Conservation (phyloP, 2,113 vertebrate species). For the Mystacornis crossleyi region DNA sequence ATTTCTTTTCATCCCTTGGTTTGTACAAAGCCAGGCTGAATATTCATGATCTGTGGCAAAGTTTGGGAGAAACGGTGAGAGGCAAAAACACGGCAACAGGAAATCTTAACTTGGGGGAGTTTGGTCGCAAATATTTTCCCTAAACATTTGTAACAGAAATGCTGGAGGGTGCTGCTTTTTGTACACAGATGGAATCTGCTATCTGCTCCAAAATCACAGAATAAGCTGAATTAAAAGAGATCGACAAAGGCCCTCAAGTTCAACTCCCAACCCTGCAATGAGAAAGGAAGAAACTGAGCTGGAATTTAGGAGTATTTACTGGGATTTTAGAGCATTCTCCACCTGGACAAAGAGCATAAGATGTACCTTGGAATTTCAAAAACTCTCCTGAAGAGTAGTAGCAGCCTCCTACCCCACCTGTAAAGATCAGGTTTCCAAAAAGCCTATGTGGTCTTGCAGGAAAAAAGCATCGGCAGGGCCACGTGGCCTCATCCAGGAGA, state of each 20-base stretch:
- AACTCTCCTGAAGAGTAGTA: not conserved
- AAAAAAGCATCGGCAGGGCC: rapidly evolving
- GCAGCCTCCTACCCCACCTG: not conserved
- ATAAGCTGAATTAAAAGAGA: not conserved
- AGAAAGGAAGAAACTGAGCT: not conserved
- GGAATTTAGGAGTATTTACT: not conserved
- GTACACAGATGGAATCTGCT: not conserved
- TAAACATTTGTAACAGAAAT: not conserved
- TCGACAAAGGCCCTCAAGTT: rapidly evolving
- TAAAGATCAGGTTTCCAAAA: not conserved
- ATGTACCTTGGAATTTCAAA: not conserved
- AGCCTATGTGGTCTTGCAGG: not conserved
- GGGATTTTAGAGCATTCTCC: not conserved
- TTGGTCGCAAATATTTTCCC: not conserved
- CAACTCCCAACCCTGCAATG: not conserved
- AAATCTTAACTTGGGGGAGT: not conserved
- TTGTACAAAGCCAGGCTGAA: not conserved
- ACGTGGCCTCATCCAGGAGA: rapidly evolving
- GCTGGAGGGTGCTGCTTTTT: not conserved
- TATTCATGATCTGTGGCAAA: not conserved
- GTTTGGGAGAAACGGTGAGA: not conserved
- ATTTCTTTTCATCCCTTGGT: not conserved
- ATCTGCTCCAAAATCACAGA: not conserved
- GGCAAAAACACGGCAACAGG: rapidly evolving
- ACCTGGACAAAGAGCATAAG: not conserved